Evolutionary conservation across 2,888 invertebrate species (phyloP).

Genomic region (Serrognathus titanus): DNA sequence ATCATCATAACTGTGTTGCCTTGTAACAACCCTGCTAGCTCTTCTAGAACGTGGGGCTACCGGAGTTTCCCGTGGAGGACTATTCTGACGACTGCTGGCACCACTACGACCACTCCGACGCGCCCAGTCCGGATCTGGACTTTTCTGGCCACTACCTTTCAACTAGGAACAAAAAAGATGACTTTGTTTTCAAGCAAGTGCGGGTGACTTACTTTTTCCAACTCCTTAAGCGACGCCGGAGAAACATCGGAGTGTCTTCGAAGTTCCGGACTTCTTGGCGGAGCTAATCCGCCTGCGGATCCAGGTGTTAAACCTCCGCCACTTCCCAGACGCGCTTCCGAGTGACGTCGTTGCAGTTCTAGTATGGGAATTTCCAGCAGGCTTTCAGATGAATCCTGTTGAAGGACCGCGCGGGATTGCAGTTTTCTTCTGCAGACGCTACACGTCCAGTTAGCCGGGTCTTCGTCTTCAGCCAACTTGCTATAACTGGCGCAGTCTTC

Average conservation of each 20-base stretch:
- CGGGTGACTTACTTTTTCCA: conserved; percentile 70
- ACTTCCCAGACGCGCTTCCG: conserved; percentile 67
- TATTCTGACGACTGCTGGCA: conserved; percentile 60
- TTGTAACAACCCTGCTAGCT: conserved; percentile 57
- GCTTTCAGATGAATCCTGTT: conserved; percentile 83
- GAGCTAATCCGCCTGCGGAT: conserved; percentile 66
- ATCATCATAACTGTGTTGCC: conserved; percentile 84
- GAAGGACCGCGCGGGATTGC: conserved; percentile 70
- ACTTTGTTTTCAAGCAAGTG: no score
- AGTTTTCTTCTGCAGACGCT: conserved; percentile 81
- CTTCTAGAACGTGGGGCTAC: conserved; percentile 53
- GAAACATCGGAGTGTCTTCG: conserved; percentile 83
- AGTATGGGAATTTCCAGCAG: conserved; percentile 75
- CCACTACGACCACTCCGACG: conserved; percentile 57
- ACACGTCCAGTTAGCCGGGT: conserved; percentile 84
- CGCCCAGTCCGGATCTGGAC: conserved; percentile 57
- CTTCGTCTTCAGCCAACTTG: conserved; percentile 77
- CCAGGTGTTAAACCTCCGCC: conserved; percentile 55
- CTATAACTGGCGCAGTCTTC: conserved; percentile 93
- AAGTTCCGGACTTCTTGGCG: conserved; percentile 78
- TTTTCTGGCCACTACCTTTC: conserved; percentile 61
- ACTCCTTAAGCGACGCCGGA: conserved; percentile 79
- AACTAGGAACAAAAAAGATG: conserved; percentile 49
- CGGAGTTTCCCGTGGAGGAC: conserved; percentile 53
- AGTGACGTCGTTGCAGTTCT: conserved; percentile 77